phyloP scores from a whole-genome alignment of 2,797 vertebrate species.

The Aplochiton taeniatus region DNA sequence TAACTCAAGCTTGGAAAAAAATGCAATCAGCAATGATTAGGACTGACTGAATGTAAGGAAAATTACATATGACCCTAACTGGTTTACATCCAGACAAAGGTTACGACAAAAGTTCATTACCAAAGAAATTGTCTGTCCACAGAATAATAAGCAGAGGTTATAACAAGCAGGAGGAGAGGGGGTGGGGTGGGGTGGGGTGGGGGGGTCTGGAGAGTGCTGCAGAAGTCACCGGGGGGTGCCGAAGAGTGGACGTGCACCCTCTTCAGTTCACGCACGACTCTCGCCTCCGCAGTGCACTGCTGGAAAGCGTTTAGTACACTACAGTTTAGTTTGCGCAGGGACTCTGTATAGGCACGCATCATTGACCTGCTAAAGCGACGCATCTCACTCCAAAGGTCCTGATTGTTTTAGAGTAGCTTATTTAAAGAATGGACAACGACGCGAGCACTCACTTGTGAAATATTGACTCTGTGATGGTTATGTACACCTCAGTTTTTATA shows the following conservation, averaged over 20 bases:
- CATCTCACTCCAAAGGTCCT: conserved; percentile 54
- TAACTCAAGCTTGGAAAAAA: too few relatives aligned
- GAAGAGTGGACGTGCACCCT: conserved; percentile 44
- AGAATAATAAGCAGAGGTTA: too few relatives aligned
- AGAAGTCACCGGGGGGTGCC: conserved; percentile 51
- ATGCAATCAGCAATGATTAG: too few relatives aligned
- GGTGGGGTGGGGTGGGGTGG: too few relatives aligned
- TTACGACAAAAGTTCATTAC: too few relatives aligned
- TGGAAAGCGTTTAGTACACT: conserved; percentile 67
- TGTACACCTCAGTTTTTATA: conserved; percentile 49
- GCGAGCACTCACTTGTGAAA: conserved; percentile 49
- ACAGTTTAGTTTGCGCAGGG: conserved; percentile 35
- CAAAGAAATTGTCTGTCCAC: too few relatives aligned
- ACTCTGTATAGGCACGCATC: conserved; percentile 33
- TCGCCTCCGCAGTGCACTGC: conserved; percentile 76
- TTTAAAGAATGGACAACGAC: conserved; percentile 40
- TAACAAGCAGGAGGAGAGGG: too few relatives aligned
- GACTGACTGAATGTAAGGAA: too few relatives aligned
- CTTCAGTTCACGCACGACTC: conserved; percentile 49
- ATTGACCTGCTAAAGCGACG: conserved; percentile 23
- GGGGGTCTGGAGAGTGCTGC: conserved; percentile 27
- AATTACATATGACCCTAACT: too few relatives aligned
- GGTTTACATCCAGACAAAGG: too few relatives aligned
- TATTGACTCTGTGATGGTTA: conserved; percentile 59
- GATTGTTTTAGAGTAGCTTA: conserved; percentile 14